A percentile compares a stretch with the other conserved stretches of the same genome.
Evolutionary conservation across 2,113 vertebrate genomes (phyloP).

Genomic region (Nothobranchius kuhntae): DNA sequence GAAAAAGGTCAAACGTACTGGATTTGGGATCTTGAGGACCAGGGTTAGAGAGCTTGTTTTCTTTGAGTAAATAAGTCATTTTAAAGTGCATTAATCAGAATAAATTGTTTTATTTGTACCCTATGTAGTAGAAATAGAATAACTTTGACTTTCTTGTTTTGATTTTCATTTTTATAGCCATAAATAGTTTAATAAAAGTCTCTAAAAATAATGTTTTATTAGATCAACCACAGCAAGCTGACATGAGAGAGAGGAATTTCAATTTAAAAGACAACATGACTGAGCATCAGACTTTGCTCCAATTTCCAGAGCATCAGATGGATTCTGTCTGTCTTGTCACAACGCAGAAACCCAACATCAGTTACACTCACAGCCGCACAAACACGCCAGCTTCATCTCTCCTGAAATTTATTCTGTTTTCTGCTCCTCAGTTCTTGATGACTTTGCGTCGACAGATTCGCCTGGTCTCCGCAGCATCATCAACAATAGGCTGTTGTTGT

Average conservation of each 20-base stretch:
- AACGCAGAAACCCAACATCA: not conserved
- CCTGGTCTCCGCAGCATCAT: too few relatives aligned
- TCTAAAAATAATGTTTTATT: not conserved
- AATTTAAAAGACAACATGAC: not conserved
- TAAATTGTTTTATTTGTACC: not conserved
- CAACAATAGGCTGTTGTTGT: too few relatives aligned
- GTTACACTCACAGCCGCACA: not conserved
- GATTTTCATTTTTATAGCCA: too few relatives aligned
- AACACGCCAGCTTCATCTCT: not conserved
- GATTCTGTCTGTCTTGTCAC: slow-evolving; percentile 14
- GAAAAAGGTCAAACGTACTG: too few relatives aligned
- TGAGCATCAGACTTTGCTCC: slow-evolving; percentile 13
- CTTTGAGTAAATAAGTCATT: too few relatives aligned
- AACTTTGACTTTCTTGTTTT: too few relatives aligned
- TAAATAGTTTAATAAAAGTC: not conserved
- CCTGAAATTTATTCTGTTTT: slow-evolving; percentile 17
- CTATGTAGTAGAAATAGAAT: not conserved
- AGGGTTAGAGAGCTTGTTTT: too few relatives aligned
- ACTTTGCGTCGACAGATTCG: not conserved
- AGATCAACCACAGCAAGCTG: not conserved
- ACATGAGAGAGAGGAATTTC: slow-evolving; percentile 1
- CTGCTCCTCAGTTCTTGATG: not conserved
- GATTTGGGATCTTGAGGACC: too few relatives aligned
- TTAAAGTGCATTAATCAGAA: not conserved
- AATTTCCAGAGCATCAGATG: slow-evolving; percentile 34